phyloP scores from a whole-genome alignment of 2,797 vertebrate genomes.

The Lutjanus argentimaculatus region DNA sequence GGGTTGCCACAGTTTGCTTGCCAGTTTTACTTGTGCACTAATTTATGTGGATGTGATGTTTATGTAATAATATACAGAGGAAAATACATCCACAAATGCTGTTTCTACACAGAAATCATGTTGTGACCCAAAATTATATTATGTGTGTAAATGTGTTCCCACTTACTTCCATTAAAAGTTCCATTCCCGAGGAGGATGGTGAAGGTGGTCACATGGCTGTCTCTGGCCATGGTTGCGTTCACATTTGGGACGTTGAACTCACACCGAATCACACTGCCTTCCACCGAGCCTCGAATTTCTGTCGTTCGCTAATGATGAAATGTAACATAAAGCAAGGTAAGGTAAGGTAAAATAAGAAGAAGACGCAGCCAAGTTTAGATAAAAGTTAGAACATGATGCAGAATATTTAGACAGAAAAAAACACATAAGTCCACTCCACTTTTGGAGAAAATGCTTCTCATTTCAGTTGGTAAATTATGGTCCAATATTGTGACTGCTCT shows the following conservation, averaged over 20 bases:
- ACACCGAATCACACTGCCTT: constrained; percentile 27
- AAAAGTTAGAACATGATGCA: not conserved
- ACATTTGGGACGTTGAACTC: constrained; percentile 2
- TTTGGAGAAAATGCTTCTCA: no score
- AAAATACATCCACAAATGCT: not conserved
- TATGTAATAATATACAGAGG: no score
- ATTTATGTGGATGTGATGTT: no score
- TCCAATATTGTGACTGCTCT: no score
- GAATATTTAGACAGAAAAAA: not conserved
- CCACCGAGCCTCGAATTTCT: not conserved
- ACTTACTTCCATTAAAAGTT: fast-evolving
- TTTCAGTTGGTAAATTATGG: no score
- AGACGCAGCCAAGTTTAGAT: not conserved
- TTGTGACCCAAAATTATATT: not conserved
- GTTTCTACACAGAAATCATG: not conserved
- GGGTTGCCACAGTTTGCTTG: not conserved
- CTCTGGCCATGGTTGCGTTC: not conserved
- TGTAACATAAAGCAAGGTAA: not conserved
- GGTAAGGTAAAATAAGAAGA: not conserved
- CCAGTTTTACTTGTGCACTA: no score
- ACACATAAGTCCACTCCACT: no score
- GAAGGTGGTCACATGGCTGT: fast-evolving
- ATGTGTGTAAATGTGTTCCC: not conserved
- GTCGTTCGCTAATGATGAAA: not conserved
- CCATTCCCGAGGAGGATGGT: not conserved